Percentiles rank a stretch among this genome's conserved stretches.
phyloP scores from a whole-genome alignment of 2,797 vertebrate species.

The Potorous gilbertii region DNA sequence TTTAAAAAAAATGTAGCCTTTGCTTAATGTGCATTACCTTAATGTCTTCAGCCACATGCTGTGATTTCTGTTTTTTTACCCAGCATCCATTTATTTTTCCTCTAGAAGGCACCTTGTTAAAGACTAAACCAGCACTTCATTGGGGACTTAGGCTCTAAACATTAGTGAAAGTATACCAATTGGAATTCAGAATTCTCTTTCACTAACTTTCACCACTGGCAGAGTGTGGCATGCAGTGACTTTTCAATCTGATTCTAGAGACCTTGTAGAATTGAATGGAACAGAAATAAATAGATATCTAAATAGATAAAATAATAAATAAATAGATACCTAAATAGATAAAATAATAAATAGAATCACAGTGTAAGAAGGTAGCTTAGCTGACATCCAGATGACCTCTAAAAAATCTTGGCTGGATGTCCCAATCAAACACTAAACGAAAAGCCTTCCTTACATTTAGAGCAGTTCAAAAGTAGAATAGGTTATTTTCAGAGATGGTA shows the following conservation, averaged over 20 bases:
- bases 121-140: slow-evolving; percentile 51
- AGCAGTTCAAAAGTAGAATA: neutral
- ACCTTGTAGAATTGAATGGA: neutral
- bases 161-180: slow-evolving; percentile 45
- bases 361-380: neutral
- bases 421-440: neutral
- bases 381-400: neutral
- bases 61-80: slow-evolving; percentile 22
- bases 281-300: neutral
- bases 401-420: neutral
- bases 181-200: slow-evolving; percentile 11
- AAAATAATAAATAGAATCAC: neutral
- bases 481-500: neutral
- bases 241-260: slow-evolving; percentile 26
- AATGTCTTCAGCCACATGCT: slow-evolving; percentile 7
- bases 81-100: neutral
- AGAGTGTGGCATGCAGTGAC: neutral
- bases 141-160: slow-evolving; percentile 52
- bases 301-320: too few species aligned
- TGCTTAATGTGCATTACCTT: neutral
- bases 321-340: too few species aligned
- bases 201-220: neutral
- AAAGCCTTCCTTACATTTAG: neutral
- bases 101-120: neutral
- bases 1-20: slow-evolving; percentile 63